Conservation (phyloP, 2,113 vertebrate species). For the Ornithorhynchus anatinus region DNA sequence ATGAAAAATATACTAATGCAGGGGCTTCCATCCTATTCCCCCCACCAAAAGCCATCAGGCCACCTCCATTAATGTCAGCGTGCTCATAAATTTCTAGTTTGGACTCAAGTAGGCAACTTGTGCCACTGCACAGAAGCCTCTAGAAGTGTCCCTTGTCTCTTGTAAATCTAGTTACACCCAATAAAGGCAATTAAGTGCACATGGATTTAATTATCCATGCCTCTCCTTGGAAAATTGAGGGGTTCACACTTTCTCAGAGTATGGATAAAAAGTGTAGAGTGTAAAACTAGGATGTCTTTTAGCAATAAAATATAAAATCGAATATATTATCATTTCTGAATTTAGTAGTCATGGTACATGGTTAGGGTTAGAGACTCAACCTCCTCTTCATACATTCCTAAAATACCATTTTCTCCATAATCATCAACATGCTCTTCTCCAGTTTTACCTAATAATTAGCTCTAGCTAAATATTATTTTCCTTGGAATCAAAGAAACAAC, state of each 20-base stretch:
- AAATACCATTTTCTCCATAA: neutral
- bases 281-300: neutral
- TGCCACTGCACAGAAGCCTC: slow-evolving; percentile 72
- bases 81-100: slow-evolving; percentile 54
- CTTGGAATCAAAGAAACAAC: neutral
- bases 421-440: neutral
- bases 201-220: slow-evolving; percentile 39
- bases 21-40: slow-evolving; percentile 49
- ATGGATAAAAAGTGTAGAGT: neutral
- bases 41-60: slow-evolving; percentile 34
- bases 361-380: neutral
- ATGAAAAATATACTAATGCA: slow-evolving; percentile 54
- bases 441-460: fast-evolving
- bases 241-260: neutral
- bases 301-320: neutral
- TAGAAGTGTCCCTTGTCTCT: slow-evolving; percentile 59
- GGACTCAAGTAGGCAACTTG: slow-evolving; percentile 43
- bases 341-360: neutral
- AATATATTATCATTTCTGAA: neutral
- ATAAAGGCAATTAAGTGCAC: slow-evolving; percentile 68
- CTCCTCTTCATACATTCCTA: neutral
- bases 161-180: slow-evolving; percentile 72
- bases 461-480: slow-evolving; percentile 27
- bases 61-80: slow-evolving; percentile 67
- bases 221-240: slow-evolving; percentile 34